Percentiles rank a stretch among this genome's conserved stretches.
phyloP scores from a whole-genome alignment of 2,888 invertebrate species.

The Taenaris catops region DNA sequence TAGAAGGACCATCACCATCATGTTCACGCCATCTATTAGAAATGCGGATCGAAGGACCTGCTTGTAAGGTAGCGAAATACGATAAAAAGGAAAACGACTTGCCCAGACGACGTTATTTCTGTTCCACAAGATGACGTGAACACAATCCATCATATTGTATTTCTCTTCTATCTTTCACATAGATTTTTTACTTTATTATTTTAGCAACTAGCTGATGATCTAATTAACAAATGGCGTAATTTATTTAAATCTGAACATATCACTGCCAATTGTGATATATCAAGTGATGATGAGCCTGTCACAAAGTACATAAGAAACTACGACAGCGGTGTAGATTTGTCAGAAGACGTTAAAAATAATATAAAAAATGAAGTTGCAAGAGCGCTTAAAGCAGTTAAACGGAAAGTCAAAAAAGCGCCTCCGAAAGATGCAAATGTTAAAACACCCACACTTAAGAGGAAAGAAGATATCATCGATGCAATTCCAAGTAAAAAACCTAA shows the following conservation, averaged over 20 bases:
- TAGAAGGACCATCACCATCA: too few species aligned
- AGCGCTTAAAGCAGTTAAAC: conserved; percentile 30
- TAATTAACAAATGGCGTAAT: conserved; percentile 44
- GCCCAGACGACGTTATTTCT: too few species aligned
- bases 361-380: conserved; percentile 47
- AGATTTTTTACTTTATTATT: neutral
- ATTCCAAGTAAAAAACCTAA: conserved; percentile 20
- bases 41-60: too few species aligned
- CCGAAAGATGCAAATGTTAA: conserved; percentile 18
- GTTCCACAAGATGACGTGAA: too few species aligned
- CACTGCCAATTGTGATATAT: conserved; percentile 18
- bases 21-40: too few species aligned
- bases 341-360: conserved; percentile 45
- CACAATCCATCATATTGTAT: too few species aligned
- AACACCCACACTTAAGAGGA: conserved; percentile 18
- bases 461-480: conserved; percentile 2
- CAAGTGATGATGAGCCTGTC: conserved; percentile 64
- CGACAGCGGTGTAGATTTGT: conserved; percentile 45
- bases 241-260: conserved; percentile 37
- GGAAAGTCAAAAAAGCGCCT: conserved; percentile 12
- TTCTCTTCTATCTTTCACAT: too few species aligned
- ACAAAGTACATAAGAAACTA: conserved; percentile 50
- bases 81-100: too few species aligned
- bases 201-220: conserved; percentile 47
- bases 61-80: too few species aligned